phyloP scores from a whole-genome alignment of 2,797 vertebrate species.

The Pyrocephalus nanus region DNA sequence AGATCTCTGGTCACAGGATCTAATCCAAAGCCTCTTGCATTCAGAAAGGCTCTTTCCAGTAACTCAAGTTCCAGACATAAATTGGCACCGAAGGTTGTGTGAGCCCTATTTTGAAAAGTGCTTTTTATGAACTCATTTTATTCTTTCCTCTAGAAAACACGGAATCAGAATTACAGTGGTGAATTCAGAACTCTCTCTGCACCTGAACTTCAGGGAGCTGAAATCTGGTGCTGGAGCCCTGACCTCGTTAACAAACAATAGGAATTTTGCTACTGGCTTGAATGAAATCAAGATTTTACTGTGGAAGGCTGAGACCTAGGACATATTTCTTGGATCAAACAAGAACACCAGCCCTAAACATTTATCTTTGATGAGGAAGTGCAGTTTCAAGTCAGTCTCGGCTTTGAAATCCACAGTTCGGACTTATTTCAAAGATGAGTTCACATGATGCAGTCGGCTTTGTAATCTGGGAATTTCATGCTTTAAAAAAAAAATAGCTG shows the following conservation, averaged over 20 bases:
- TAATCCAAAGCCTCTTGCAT: neutral
- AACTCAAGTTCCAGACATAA: neutral
- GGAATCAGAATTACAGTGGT: neutral
- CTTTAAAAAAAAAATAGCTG: conserved; percentile 36
- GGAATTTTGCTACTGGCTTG: conserved; percentile 55
- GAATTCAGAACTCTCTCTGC: conserved; percentile 20
- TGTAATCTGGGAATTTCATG: conserved; percentile 50
- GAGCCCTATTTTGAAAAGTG: neutral
- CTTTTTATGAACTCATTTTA: neutral
- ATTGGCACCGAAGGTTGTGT: neutral
- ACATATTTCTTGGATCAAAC: conserved; percentile 52
- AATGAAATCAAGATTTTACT: conserved; percentile 51
- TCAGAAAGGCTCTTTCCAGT: neutral
- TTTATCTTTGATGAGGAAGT: conserved; percentile 60
- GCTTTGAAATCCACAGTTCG: conserved; percentile 31
- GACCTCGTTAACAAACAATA: conserved; percentile 51
- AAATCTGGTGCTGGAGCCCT: conserved; percentile 9
- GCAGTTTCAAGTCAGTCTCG: conserved; percentile 30
- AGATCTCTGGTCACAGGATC: neutral
- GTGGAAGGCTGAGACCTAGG: neutral
- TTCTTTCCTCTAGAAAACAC: neutral
- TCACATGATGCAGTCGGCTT: conserved; percentile 33
- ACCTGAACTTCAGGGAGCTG: conserved; percentile 19
- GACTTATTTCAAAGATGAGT: conserved; percentile 46
- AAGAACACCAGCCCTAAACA: conserved; percentile 43